A percentile compares a stretch with the other conserved stretches of the same genome.
phyloP scores from a whole-genome alignment of 2,888 invertebrate genomes.

The Dynastes tityus region DNA sequence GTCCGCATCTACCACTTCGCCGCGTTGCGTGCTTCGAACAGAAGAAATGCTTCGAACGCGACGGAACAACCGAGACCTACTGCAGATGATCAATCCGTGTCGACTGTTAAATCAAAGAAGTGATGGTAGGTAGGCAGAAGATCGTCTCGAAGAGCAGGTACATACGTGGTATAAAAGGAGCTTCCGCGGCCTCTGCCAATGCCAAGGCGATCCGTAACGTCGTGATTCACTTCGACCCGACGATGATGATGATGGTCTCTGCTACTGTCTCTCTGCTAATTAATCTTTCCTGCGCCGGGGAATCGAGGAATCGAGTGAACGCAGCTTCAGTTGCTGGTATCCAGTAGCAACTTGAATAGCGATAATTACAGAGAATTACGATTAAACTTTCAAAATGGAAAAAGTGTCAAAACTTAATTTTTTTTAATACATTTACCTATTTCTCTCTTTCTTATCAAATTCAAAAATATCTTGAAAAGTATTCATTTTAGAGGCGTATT shows the following conservation, averaged over 20 bases:
- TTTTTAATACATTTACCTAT: too few relatives aligned
- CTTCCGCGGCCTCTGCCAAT: slow-evolving; percentile 55
- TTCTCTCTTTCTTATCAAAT: too few relatives aligned
- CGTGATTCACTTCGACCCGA: slow-evolving; percentile 53
- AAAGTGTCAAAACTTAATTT: too few relatives aligned
- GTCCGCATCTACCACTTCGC: slow-evolving; percentile 3
- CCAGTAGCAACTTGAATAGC: neutral
- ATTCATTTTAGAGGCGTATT: too few relatives aligned
- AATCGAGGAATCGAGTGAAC: neutral
- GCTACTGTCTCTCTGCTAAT: slow-evolving; percentile 50
- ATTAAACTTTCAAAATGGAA: too few relatives aligned
- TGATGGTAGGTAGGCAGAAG: slow-evolving; percentile 52
- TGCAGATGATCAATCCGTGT: slow-evolving; percentile 57
- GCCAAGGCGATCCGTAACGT: slow-evolving; percentile 55
- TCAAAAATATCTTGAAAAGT: too few relatives aligned
- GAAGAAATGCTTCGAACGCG: slow-evolving; percentile 22
- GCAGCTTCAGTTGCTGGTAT: neutral
- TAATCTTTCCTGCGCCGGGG: slow-evolving; percentile 38
- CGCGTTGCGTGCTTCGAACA: neutral
- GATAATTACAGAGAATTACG: too few relatives aligned
- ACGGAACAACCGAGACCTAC: slow-evolving; percentile 53
- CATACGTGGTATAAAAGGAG: slow-evolving; percentile 36
- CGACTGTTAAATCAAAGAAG: slow-evolving; percentile 59
- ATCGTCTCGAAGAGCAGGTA: too few relatives aligned
- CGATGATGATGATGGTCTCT: too few relatives aligned